A percentile compares a stretch with the other conserved stretches of the same genome.
Conservation (phyloP, 2,113 vertebrate genomes). For the Rhinogobius similis region DNA sequence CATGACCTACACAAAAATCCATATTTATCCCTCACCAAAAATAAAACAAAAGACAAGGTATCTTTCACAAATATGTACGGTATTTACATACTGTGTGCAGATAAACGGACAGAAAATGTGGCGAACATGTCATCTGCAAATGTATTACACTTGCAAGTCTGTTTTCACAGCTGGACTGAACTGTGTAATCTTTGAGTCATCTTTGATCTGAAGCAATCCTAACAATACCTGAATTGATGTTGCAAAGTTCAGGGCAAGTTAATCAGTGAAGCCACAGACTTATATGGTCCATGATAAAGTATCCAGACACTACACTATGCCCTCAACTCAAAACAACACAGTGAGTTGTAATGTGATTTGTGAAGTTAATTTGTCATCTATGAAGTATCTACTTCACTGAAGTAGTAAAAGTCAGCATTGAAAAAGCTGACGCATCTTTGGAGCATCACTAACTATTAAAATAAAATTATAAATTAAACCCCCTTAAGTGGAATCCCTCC, state of each 20-base stretch:
- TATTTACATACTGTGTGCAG: slow-evolving; percentile 57
- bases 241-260: slow-evolving; percentile 66
- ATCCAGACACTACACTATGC: slow-evolving; percentile 38
- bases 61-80: slow-evolving; percentile 21
- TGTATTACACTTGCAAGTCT: slow-evolving; percentile 61
- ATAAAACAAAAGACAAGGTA: slow-evolving; percentile 29
- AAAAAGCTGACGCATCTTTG: neutral
- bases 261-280: slow-evolving; percentile 49
- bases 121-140: slow-evolving; percentile 58
- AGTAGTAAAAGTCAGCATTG: neutral
- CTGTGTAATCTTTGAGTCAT: slow-evolving; percentile 46
- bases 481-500: slow-evolving; percentile 37
- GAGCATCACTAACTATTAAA: neutral
- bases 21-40: slow-evolving; percentile 26
- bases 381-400: slow-evolving; percentile 8
- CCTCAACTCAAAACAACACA: slow-evolving; percentile 8
- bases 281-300: slow-evolving; percentile 56
- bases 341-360: neutral
- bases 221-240: slow-evolving; percentile 46
- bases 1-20: slow-evolving; percentile 25
- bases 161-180: slow-evolving; percentile 63
- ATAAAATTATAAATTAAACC: neutral
- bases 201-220: slow-evolving; percentile 66
- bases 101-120: slow-evolving; percentile 24
- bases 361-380: slow-evolving; percentile 1